Evolutionary conservation across 2,113 vertebrate genomes (phyloP).

Genomic region (Lepus europaeus): DNA sequence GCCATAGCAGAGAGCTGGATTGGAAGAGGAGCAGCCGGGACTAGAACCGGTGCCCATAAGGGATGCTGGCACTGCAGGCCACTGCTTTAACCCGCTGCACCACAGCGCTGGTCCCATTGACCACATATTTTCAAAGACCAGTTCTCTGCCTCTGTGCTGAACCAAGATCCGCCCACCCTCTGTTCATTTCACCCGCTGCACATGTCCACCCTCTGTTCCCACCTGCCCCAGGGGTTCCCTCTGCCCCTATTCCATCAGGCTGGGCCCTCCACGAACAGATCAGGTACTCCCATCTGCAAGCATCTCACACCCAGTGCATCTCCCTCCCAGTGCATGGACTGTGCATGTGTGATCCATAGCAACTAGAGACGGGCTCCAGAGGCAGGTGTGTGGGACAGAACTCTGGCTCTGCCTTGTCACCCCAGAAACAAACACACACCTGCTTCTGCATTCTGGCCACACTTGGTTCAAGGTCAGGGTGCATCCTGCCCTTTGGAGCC

Average conservation of each 20-base stretch:
- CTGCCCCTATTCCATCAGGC: neutral
- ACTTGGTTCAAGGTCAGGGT: neutral
- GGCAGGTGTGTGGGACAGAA: neutral
- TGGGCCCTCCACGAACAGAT: neutral
- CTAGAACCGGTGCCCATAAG: too few relatives aligned
- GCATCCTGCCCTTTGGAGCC: neutral
- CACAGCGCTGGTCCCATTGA: too few relatives aligned
- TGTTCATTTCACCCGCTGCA: neutral
- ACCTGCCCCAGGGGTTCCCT: neutral
- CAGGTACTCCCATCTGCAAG: neutral
- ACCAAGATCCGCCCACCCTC: too few relatives aligned
- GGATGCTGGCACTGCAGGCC: too few relatives aligned
- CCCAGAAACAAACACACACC: rapidly evolving
- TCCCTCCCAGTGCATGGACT: neutral
- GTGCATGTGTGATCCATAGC: rapidly evolving
- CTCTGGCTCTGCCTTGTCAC: rapidly evolving
- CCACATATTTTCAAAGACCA: neutral
- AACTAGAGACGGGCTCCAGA: rapidly evolving
- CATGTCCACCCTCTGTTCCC: neutral
- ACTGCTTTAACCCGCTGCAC: too few relatives aligned
- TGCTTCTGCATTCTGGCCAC: neutral
- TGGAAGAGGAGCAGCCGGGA: too few relatives aligned
- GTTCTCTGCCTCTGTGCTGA: neutral
- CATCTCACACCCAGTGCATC: neutral
- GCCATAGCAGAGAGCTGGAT: too few relatives aligned